These are phyloP conservation scores for Andrena marginata DNA, from an alignment of 2,888 invertebrate species.

Conservation along the genomic window DNA sequence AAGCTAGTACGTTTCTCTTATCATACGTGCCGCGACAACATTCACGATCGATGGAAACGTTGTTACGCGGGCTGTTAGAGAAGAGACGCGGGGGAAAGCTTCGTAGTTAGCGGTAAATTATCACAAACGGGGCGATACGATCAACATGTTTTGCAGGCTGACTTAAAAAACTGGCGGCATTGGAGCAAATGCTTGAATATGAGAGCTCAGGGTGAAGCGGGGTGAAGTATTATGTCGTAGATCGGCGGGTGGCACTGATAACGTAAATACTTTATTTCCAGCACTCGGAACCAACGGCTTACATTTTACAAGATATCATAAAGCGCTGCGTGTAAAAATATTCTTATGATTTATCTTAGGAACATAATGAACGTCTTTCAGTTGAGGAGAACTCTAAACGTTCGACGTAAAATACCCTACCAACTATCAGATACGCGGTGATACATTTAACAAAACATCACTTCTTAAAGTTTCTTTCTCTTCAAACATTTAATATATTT, in stretches of 20 bases:
- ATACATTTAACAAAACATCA: neutral
- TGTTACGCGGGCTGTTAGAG: constrained; percentile 33
- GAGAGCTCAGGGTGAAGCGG: constrained; percentile 30
- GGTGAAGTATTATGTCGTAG: neutral
- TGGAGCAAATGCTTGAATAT: constrained; percentile 18
- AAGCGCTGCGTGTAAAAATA: neutral
- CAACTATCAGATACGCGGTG: neutral
- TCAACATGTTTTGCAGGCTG: constrained; percentile 38
- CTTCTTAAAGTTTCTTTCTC: neutral
- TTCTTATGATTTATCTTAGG: neutral
- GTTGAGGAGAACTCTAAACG: neutral
- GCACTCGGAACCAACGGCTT: neutral
- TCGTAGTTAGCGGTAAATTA: constrained; percentile 21
- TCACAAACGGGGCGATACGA: constrained; percentile 47
- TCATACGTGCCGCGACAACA: constrained; percentile 1
- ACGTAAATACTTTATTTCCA: constrained; percentile 42
- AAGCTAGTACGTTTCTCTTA: constrained; percentile 23
- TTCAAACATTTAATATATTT: neutral
- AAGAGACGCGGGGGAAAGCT: neutral
- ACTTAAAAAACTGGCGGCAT: constrained; percentile 14
- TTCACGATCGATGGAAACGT: constrained; percentile 5
- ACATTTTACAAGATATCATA: constrained; percentile 14
- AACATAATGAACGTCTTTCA: neutral
- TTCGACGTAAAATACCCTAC: neutral
- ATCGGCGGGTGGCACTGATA: neutral